Evolutionary conservation across 1,140 invertebrate species (phyloP).

Genomic region (Heliconius eleuchia): DNA sequence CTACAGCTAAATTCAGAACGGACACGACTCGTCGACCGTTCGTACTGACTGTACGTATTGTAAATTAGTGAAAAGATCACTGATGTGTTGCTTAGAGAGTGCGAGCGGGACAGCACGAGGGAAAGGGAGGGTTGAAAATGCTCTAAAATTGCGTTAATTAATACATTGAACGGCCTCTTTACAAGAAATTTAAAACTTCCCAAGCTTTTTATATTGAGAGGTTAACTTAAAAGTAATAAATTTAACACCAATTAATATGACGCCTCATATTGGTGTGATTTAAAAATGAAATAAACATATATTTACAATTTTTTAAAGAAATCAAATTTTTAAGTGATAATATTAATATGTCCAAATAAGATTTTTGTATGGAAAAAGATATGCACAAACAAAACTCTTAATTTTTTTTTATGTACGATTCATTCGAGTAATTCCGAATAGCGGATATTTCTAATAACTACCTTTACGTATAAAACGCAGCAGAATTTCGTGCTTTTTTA

Average conservation of each 20-base stretch:
- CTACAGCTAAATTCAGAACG: too few species aligned
- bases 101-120: too few species aligned
- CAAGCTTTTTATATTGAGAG: background rate
- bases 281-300: background rate
- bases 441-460: too few species aligned
- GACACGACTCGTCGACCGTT: too few species aligned
- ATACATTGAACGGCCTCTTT: background rate
- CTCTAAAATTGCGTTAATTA: background rate
- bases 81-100: too few species aligned
- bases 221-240: background rate
- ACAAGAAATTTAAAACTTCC: background rate
- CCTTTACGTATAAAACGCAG: too few species aligned
- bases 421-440: too few species aligned
- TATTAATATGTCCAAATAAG: background rate
- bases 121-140: too few species aligned
- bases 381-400: constrained; percentile 1
- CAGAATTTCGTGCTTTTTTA: too few species aligned
- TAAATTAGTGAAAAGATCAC: too few species aligned
- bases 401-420: background rate
- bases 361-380: background rate
- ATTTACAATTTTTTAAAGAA: constrained; percentile 9
- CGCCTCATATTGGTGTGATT: background rate
- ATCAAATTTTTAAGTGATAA: background rate
- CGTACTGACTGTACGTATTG: too few species aligned
- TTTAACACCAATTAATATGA: background rate